Evolutionary conservation across 1,140 invertebrate species (phyloP), one percentile per base, ranked within the genome.

Genomic region (Seison nebaliae): DNA sequence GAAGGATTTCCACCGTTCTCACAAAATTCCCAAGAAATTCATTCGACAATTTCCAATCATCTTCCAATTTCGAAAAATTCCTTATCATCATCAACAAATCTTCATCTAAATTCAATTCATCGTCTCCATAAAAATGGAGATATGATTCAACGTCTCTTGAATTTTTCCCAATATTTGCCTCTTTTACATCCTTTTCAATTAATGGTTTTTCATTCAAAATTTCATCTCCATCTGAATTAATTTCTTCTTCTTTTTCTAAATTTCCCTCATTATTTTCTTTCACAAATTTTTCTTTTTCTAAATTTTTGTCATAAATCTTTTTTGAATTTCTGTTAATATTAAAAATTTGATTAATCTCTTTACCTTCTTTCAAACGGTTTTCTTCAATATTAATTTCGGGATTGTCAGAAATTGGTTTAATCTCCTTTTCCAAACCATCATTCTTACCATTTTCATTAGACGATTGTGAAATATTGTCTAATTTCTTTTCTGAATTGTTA

Each of bases 321-420:
- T 9, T 9, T 26, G 9, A 26, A 9, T 9, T 9, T 26, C 9
- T 26, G 24, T 9, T 26, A 9, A 26, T 9, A 26, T 14, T 26
- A n/a, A 26, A 26, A n/a, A 9, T 9, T 9, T 14, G 9, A 26
- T 26, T 9, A 9, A 9, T 14, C 26, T 31, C 37, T 20, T 28
- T 32, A 39, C 17, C 19, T 6, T 32, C 37, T 32, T 21, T 32
- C 15, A 39, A 31, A n/a, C 26, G 8, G 37, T 39, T 39, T 39
- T 39, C 33, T 23, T 31, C 33, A 11, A 39, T 19, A 28, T 39
- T 9, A 7, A 18, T 3, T 15, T 39, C 37, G 16, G 28, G 16
- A 6, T 39, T 30, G 6, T 14, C 17, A 15, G 26, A 26, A 14
- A 39, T 22, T 17, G 19, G n/a, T 5, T 14, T 34, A 20, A 39